phyloP scores from a whole-genome alignment of 2,888 invertebrate genomes.

The Morpho deidamia region DNA sequence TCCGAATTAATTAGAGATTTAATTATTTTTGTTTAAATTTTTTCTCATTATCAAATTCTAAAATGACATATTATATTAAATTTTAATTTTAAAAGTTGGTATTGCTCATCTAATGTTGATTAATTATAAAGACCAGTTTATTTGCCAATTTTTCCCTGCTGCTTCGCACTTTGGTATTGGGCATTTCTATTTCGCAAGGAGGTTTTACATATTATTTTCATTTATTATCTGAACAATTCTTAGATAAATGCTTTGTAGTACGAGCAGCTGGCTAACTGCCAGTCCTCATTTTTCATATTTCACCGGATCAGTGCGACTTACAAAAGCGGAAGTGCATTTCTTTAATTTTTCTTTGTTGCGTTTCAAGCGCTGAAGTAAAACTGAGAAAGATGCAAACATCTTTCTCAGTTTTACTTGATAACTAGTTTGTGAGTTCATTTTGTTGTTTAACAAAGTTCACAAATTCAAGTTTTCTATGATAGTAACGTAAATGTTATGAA shows the following conservation, averaged over 20 bases:
- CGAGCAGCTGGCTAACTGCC: conserved; percentile 65
- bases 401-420: neutral
- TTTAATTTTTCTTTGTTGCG: conserved; percentile 23
- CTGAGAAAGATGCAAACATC: no score
- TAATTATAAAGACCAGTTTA: no score
- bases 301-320: conserved; percentile 63
- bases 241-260: conserved; percentile 68
- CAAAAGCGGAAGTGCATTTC: conserved; percentile 47
- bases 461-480: no score
- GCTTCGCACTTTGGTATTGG: neutral
- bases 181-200: neutral
- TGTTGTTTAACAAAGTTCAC: no score
- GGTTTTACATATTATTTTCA: conserved; percentile 13
- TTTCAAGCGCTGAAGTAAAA: neutral
- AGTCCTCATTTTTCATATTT: conserved; percentile 69
- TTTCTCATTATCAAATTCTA: no score
- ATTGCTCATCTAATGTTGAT: no score
- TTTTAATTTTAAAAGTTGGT: no score
- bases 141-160: neutral
- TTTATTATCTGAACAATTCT: conserved; percentile 41
- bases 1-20: no score
- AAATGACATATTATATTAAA: no score
- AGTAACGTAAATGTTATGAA: no score
- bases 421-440: neutral
- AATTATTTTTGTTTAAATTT: no score